Conservation (phyloP, 2,888 invertebrate genomes). For the Rhorus exstirpatorius region DNA sequence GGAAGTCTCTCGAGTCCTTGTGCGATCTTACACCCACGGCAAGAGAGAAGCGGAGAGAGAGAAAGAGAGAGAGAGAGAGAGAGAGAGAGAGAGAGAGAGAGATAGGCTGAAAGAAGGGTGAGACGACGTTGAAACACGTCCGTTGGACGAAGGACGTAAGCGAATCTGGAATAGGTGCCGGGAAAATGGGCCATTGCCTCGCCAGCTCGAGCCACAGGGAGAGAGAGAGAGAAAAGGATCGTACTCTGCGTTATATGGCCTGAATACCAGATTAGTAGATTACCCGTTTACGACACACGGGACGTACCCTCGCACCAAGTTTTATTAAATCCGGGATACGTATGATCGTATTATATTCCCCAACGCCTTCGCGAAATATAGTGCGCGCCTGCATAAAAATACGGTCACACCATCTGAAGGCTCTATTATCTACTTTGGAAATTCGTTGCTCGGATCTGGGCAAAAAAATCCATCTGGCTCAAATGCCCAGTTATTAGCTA, state of each 20-base stretch:
- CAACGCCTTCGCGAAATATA: conserved; percentile 35
- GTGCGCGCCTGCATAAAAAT: neutral
- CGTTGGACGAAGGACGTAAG: conserved; percentile 66
- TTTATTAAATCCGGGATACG: conserved; percentile 77
- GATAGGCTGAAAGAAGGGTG: conserved; percentile 34
- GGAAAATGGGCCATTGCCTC: conserved; percentile 74
- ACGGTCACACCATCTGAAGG: too few relatives aligned
- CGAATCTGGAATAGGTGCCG: conserved; percentile 77
- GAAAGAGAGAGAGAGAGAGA: conserved; percentile 36
- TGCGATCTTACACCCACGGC: neutral
- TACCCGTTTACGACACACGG: conserved; percentile 78
- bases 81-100: too few relatives aligned
- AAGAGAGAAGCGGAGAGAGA: conserved; percentile 6
- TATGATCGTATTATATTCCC: conserved; percentile 58
- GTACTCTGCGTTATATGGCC: conserved; percentile 79
- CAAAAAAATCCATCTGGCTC: too few relatives aligned
- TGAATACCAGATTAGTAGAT: conserved; percentile 82
- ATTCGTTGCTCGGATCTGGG: too few relatives aligned
- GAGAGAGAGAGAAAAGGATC: conserved; percentile 28
- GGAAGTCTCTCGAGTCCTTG: neutral
- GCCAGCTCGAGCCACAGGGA: conserved; percentile 11
- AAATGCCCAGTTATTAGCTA: too few relatives aligned
- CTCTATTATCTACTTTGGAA: too few relatives aligned
- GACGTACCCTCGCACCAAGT: conserved; percentile 71
- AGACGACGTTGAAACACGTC: conserved; percentile 22